Evolutionary conservation across 2,113 vertebrate species (phyloP), one percentile per base, ranked within the genome.

Genomic region (Symphodus melops): DNA sequence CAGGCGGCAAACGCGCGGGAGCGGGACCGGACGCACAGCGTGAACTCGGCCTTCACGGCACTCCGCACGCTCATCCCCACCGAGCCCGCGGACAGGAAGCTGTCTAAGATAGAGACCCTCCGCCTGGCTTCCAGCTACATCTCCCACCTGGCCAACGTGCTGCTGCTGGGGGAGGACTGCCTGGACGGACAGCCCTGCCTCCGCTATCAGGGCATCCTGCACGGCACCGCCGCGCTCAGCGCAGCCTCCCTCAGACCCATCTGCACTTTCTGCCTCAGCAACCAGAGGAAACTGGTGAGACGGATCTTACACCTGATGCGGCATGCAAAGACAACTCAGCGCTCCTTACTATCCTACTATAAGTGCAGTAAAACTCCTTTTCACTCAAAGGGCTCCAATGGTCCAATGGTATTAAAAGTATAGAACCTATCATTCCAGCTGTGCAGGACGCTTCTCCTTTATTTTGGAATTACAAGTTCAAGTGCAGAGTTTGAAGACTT

Each of bases 221-320:
- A 93, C 84, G 85, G 89, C 48, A 36, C 81, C 59, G 44, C 69
- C 8, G 80, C 74, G 44, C 75, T 79, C 60, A 86, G 86, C 63
- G 62, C 86, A n/a, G 63, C 93, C 10, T 60, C 90, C 0, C 94
- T 95, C 1, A 89, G 95, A 39, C 91, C 95, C 72, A 96, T 97
- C 89, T 98, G 96, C 90, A 97, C 96, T 17, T 98, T 98, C 92
- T 97, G 96, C 84, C 95, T 97, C 58, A 88, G 96, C 86, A 96
- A 95, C 69, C 96, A 96, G 87, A 94, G 96, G 82, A 94, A 94
- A 84, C 80, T 90, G 95, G 96, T 97, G 86, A 96, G 95, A 83
- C 7, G 0, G 1, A 9, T 0, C 13, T n/a, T 0, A 7, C 36
- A 42, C 17, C 5, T 33, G n/a, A 3, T 3, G 10, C 41, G 17